Evolutionary conservation across 2,113 vertebrate species (phyloP), one percentile per base, ranked within the genome.

Genomic region (Bufo bufo): DNA sequence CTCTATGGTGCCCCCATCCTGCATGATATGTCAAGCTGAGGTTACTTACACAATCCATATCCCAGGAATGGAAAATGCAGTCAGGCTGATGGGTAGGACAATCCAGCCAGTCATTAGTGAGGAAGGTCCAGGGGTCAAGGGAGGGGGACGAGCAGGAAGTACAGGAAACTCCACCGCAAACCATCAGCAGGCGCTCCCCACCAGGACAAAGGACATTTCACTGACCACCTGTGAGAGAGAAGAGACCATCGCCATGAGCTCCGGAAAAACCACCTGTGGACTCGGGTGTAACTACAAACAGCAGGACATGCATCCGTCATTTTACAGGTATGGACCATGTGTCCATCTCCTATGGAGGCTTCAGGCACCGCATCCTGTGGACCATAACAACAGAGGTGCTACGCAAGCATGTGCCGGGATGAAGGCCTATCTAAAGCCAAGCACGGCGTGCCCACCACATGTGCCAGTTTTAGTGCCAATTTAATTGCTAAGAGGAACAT

Each of bases 91-190:
- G 91, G 97, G 97, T 90, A 98, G 96, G 93, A 98, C 93, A 92
- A 97, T 97, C 97, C 97, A 98, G 95, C 96, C 97, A 94, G 97
- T 98, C 97, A 98, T 98, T 94, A 96, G 96, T 95, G 93, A 95
- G 78, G 88, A 86, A 89, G 88, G 93, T 92, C 90, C 92, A 90
- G 59, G 84, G 91, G 85, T 87, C 89, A 90, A 90, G 90, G 66
- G 89, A 78, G 89, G 89, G 91, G 91, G 90, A n/a, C 82, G 19
- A 87, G 89, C 88, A 50, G 92, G 92, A 90, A 89, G 89, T 85
- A 90, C 86, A 84, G 80, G 85, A 83, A 65, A 56, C 89, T 91
- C 91, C 89, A 8, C 58, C 58, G 87, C 90, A 90, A 91, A 93
- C 85, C 93, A 94, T 94, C 91, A 89, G 91, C 90, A 85, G 91